Evolutionary conservation across 2,797 vertebrate species (phyloP), one percentile per base, ranked within the genome.

Genomic region (Clarias platycephalus): DNA sequence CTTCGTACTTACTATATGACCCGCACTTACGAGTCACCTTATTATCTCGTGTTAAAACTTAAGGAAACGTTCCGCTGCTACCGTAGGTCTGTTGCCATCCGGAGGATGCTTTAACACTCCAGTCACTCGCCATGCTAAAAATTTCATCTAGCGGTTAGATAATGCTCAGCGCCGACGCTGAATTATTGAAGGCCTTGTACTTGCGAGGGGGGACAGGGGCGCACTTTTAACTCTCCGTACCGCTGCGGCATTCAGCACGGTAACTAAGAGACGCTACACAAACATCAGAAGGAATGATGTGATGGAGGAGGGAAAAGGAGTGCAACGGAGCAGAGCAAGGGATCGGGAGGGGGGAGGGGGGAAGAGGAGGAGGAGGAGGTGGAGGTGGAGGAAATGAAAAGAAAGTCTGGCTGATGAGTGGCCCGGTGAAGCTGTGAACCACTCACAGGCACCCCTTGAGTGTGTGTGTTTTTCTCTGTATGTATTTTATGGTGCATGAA

Each of bases 111-210:
- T 91, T 91, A 80, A 80, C 62, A 31, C 40, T 53, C 40, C 63
- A 67, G 93, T 94, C 93, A 92, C 92, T 91, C 89, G 89, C 90
- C 89, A 90, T 88, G 88, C 91, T 95, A 83, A 94, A 94, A 93
- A 40, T 93, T 93, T 94, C 40, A 94, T 94, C 89, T 90, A 91
- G 92, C 92, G 92, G 93, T 95, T 94, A 95, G 93, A 94, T 94
- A 94, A 94, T 93, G 92, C 94, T 93, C 92, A 90, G 90, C 90
- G 89, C 92, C 92, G 92, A 93, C 86, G 88, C 89, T 95, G 92
- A 95, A 95, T 95, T 93, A 95, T 95, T 95, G 92, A 94, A 94
- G 91, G 88, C 84, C 92, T 93, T 93, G 94, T 94, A 93, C 88
- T 85, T 93, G 92, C 84, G 93, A 93, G 92, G 87, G 91, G 91